Conservation (phyloP, 2,888 invertebrate genomes). For the Minunthozetes semirufus region DNA sequence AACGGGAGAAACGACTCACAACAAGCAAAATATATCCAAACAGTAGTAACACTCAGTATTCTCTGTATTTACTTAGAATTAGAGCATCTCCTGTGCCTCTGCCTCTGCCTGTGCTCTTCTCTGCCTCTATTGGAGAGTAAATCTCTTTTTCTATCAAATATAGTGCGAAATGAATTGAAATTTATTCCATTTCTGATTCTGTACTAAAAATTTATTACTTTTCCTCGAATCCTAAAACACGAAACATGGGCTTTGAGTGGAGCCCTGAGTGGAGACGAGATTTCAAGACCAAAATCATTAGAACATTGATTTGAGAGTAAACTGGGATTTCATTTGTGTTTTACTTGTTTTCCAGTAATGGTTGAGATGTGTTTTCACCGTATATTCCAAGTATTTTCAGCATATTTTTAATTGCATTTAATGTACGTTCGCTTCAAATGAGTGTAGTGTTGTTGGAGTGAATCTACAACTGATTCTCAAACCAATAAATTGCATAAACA, state of each 20-base stretch:
- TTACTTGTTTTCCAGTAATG: neutral
- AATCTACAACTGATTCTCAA: neutral
- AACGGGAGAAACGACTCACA: neutral
- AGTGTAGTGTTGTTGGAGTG: neutral
- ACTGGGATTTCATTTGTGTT: too few relatives aligned
- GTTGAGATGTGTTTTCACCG: neutral
- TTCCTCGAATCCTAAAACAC: neutral
- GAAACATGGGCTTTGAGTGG: too few relatives aligned
- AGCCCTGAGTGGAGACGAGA: neutral
- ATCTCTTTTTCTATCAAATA: neutral
- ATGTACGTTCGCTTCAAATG: neutral
- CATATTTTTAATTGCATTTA: constrained; percentile 28
- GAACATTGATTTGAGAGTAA: neutral
- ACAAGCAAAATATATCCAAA: too few relatives aligned
- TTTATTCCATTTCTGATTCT: neutral
- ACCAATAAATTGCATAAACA: constrained; percentile 13
- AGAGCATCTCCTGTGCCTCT: too few relatives aligned
- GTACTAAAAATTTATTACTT: neutral
- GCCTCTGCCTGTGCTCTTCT: too few relatives aligned
- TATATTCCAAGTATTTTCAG: constrained; percentile 25
- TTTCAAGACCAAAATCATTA: neutral
- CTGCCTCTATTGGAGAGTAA: too few relatives aligned
- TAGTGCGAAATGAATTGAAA: neutral
- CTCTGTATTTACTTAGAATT: too few relatives aligned
- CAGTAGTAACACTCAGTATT: too few relatives aligned